Evolutionary conservation across 2,888 invertebrate genomes (phyloP), one percentile per base, ranked within the genome.

Genomic region (Clostera curtula): DNA sequence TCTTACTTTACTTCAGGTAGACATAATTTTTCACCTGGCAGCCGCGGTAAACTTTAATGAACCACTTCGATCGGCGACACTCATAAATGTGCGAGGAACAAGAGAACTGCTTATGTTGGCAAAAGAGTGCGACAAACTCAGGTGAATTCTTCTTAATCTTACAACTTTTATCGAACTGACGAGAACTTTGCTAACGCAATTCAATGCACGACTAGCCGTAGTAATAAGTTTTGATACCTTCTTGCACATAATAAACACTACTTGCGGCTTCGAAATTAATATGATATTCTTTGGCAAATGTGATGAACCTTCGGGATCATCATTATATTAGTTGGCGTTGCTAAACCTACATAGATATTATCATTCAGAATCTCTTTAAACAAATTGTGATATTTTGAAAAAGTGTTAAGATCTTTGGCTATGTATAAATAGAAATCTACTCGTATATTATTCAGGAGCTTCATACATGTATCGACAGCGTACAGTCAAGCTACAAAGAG

Each of bases 1-100:
- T n/a, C 8, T 19, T 15, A 4, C 10, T 3, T 6, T 11, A n/a
- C n/a, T 24, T n/a, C 51, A 85, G 84, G 73, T 79, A 0, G 70
- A 80, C 7, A 56, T 85, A 5, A 80, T 85, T 13, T 74, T 85
- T 43, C 86, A 86, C 43, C 69, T 74, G 3, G 86, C 86, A 0
- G 86, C 86, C 0, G 86, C 86, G 0, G 84, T 85, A 0, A 52
- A 77, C 2, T 86, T 86, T 32, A 79, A 86, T 29, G 86, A 85
- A 40, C 63, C 74, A 0, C 36, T 86, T 1, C 66, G 67, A n/a
- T 52, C 58, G 0, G 82, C 85, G 0, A 73, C 76, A 0, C 49
- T 66, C 7, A 80, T 21, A 13, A 46, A 43, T n/a, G 32, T 43
- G 4, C 19, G 46, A 2, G 46, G 46, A 0, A 45, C 45, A 4